Conservation (phyloP, 92 coral and sea anemone species). For the Porites lobata region DNA sequence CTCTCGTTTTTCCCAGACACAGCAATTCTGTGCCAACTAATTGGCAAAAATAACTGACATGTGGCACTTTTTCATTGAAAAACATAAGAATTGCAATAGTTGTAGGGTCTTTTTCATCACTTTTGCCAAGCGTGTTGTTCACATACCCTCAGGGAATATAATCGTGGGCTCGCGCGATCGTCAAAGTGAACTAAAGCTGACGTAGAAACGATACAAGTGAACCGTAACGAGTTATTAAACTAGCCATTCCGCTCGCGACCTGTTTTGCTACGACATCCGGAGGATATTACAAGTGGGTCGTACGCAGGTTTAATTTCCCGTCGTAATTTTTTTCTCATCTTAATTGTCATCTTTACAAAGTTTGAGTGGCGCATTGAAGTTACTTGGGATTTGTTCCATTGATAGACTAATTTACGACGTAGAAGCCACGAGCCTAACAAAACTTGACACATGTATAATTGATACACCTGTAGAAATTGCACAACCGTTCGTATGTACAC, state of each 20-base stretch:
- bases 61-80: not conserved
- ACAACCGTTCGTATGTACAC: not conserved
- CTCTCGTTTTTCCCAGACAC: not conserved
- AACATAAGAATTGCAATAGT: conserved; percentile 16
- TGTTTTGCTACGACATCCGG: conserved; percentile 11
- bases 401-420: conserved; percentile 15
- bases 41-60: conserved; percentile 1
- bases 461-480: conserved; percentile 16
- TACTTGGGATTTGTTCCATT: not conserved
- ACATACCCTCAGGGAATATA: conserved; percentile 7
- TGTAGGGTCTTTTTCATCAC: not conserved
- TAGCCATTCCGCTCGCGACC: conserved; percentile 5
- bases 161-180: conserved; percentile 4
- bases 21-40: not conserved
- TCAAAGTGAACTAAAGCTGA: not conserved
- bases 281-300: not conserved
- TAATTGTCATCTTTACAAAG: conserved; percentile 2
- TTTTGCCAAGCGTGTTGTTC: not conserved
- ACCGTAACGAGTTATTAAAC: not conserved
- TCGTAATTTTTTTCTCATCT: not conserved
- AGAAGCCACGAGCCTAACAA: conserved; percentile 7
- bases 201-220: not conserved
- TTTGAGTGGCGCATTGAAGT: not conserved
- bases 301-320: not conserved
- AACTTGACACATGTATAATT: conserved; percentile 29